Evolutionary conservation across 2,888 invertebrate species (phyloP).

Genomic region (Ceratothoa steindachneri): DNA sequence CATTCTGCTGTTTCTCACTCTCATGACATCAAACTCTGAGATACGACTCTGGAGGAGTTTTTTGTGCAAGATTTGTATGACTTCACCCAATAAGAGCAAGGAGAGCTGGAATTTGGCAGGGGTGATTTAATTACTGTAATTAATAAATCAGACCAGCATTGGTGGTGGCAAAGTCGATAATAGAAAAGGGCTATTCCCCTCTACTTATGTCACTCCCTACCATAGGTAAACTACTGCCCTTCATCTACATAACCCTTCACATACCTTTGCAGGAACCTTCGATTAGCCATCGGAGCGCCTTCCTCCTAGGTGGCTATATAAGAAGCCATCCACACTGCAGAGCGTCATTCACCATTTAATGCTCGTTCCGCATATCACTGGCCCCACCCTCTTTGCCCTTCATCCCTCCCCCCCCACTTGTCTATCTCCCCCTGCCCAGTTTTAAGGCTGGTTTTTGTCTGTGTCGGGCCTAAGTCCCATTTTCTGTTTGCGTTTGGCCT

Average conservation of each 20-base stretch:
- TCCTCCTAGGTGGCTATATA: too few relatives aligned
- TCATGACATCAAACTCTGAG: slow-evolving; percentile 91
- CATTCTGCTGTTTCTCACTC: slow-evolving; percentile 92
- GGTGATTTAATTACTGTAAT: slow-evolving; percentile 97
- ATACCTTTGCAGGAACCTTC: too few relatives aligned
- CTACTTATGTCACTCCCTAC: slow-evolving; percentile 94
- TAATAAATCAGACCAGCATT: slow-evolving; percentile 82
- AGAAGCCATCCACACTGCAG: too few relatives aligned
- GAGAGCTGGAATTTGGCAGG: slow-evolving; percentile 92
- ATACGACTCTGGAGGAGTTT: slow-evolving; percentile 93
- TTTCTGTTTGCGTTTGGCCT: too few relatives aligned
- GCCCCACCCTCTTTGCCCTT: too few relatives aligned
- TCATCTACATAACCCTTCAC: neutral
- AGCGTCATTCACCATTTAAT: too few relatives aligned
- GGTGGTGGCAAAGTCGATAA: slow-evolving; percentile 94
- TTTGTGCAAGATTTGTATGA: slow-evolving; percentile 87
- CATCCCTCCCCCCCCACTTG: too few relatives aligned
- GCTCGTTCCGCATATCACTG: too few relatives aligned
- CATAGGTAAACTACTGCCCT: slow-evolving; percentile 56
- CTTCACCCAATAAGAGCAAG: slow-evolving; percentile 94
- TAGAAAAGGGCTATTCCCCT: slow-evolving; percentile 92
- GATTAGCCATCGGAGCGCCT: too few relatives aligned
- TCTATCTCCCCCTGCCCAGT: too few relatives aligned
- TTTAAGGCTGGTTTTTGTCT: too few relatives aligned
- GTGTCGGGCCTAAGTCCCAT: too few relatives aligned